A percentile compares a stretch with the other conserved stretches of the same genome.
Evolutionary conservation across 2,888 invertebrate genomes (phyloP).

Genomic region (Spatulosminthurus flaviceps): DNA sequence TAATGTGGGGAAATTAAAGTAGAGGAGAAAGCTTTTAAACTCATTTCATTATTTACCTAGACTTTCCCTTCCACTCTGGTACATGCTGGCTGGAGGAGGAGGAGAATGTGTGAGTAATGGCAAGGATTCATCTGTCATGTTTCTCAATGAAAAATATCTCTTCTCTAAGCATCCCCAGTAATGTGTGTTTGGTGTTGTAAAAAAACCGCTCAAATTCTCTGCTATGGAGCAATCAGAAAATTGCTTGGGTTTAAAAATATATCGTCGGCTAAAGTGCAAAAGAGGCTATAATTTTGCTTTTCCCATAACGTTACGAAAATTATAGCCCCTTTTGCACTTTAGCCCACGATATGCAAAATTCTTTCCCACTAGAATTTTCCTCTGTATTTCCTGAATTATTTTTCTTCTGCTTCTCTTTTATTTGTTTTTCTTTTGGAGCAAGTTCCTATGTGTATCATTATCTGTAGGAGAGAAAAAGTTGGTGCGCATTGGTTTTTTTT

Average conservation of each 20-base stretch:
- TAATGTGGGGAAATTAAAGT: neutral
- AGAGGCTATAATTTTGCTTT: no score
- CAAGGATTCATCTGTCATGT: conserved; percentile 31
- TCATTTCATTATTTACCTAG: conserved; percentile 39
- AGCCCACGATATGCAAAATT: no score
- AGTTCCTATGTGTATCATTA: no score
- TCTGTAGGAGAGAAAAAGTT: no score
- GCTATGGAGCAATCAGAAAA: conserved; percentile 31
- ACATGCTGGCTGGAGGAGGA: neutral
- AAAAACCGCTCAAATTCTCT: neutral
- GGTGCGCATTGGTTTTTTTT: no score
- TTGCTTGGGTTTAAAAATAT: conserved; percentile 21
- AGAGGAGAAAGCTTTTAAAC: conserved; percentile 19
- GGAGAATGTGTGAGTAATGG: conserved; percentile 24
- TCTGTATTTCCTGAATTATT: no score
- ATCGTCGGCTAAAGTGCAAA: no score
- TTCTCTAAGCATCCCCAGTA: conserved; percentile 5
- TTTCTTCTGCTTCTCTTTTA: no score
- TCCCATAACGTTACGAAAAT: no score
- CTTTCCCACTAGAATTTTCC: no score
- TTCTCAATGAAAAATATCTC: conserved; percentile 42
- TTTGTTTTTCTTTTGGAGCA: no score
- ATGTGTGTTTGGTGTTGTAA: neutral
- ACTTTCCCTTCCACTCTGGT: neutral
- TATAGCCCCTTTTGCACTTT: no score